Conservation (phyloP, 2,888 invertebrate genomes). For the Athalia rosae region DNA sequence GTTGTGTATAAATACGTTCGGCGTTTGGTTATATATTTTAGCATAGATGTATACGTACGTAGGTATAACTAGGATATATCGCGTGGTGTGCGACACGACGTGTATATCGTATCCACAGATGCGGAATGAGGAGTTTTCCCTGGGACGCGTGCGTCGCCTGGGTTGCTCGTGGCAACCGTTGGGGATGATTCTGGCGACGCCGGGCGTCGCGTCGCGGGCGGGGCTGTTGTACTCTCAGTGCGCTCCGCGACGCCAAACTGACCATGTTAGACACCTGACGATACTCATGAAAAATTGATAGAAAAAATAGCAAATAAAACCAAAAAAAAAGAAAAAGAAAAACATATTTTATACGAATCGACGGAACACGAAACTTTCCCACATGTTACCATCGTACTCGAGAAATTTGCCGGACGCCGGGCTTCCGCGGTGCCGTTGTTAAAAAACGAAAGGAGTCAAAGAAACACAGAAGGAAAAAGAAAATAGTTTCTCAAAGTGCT, state of each 20-base stretch:
- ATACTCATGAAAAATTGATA: neutral
- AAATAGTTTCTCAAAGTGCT: conserved; percentile 5
- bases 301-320: neutral
- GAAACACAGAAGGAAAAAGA: too few species aligned
- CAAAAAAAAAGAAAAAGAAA: neutral
- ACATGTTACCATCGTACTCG: too few species aligned
- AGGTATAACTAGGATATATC: too few species aligned
- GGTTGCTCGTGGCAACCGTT: conserved; percentile 69
- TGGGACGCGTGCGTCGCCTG: conserved; percentile 51
- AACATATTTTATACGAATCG: neutral
- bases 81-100: neutral
- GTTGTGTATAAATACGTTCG: neutral
- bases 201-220: conserved; percentile 69
- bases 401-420: neutral
- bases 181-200: conserved; percentile 70
- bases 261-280: conserved; percentile 62
- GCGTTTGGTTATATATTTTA: too few species aligned
- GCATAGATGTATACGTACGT: too few species aligned
- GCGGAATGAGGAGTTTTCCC: neutral
- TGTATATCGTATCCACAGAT: neutral
- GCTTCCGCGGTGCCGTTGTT: neutral
- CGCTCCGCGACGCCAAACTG: conserved; percentile 67
- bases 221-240: conserved; percentile 68
- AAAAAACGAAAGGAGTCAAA: too few species aligned
- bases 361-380: too few species aligned